Evolutionary conservation across 1,140 invertebrate species (phyloP).

Genomic region (Berghia stephanieae): DNA sequence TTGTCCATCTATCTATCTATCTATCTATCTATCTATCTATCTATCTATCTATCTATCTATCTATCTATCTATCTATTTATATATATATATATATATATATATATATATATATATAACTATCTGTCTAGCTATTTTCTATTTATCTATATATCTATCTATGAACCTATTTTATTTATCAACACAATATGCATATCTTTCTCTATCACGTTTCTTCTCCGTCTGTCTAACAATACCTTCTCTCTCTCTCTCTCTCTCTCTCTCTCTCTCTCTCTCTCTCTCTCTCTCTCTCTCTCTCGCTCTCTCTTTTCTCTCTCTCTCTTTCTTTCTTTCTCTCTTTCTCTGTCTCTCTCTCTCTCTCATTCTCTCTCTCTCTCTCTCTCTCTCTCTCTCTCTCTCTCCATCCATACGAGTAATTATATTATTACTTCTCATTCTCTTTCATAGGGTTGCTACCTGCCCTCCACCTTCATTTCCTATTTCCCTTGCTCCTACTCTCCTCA

Average conservation of each 20-base stretch:
- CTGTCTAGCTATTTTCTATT: neutral
- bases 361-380: neutral
- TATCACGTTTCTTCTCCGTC: neutral
- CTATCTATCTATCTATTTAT: neutral
- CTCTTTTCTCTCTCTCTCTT: constrained; percentile 19
- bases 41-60: neutral
- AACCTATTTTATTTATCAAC: too few species aligned
- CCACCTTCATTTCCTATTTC: neutral
- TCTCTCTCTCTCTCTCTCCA: neutral
- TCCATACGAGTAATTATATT: neutral
- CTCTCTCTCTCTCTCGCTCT: neutral
- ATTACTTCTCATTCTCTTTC: neutral
- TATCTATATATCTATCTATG: neutral
- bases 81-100: too few species aligned
- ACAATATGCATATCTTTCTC: too few species aligned
- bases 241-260: neutral
- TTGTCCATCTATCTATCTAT: neutral
- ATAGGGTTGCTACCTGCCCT: neutral
- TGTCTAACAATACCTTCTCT: neutral
- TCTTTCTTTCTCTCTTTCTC: constrained; percentile 14
- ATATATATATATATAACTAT: neutral
- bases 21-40: neutral
- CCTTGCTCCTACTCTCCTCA: neutral
- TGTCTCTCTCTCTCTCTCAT: neutral
- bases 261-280: neutral